Conservation (phyloP, 2,888 invertebrate species). For the Acholoe squamosa region DNA sequence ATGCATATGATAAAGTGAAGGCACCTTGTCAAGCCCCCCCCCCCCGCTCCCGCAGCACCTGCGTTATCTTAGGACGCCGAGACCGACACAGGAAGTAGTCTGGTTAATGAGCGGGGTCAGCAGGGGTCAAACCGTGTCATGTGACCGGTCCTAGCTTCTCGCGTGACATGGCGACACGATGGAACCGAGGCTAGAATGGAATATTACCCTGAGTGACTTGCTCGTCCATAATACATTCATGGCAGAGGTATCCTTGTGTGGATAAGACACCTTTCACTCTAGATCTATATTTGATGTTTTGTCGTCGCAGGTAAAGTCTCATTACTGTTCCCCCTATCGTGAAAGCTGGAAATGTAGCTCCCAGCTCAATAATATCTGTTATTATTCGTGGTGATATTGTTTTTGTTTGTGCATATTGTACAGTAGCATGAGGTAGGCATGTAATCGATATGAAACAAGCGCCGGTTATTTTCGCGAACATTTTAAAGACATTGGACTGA, state of each 20-base stretch:
- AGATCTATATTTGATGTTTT: background rate
- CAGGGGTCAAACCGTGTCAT: constrained; percentile 54
- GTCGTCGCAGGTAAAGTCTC: background rate
- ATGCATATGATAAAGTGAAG: no score
- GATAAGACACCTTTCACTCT: background rate
- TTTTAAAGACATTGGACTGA: no score
- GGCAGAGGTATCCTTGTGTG: background rate
- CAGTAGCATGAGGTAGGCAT: no score
- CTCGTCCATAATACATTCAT: constrained; percentile 28
- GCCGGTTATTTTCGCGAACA: no score
- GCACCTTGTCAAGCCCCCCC: no score
- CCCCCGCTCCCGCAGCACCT: background rate
- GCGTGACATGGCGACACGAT: constrained; percentile 22
- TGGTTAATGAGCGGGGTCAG: constrained; percentile 60
- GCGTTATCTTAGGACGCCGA: background rate
- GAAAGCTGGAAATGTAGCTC: no score
- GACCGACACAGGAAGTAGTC: background rate
- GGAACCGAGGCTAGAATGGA: constrained; percentile 17
- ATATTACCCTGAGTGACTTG: constrained; percentile 19
- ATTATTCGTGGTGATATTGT: no score
- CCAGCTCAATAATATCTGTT: no score
- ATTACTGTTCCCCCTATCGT: no score
- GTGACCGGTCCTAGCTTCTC: constrained; percentile 25
- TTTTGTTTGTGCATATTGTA: no score
- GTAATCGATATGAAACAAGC: no score